A percentile compares a stretch with the other conserved stretches of the same genome.
These are phyloP conservation scores for Danio tinwini DNA, from an alignment of 2,797 vertebrate genomes.

Conservation along the genomic window DNA sequence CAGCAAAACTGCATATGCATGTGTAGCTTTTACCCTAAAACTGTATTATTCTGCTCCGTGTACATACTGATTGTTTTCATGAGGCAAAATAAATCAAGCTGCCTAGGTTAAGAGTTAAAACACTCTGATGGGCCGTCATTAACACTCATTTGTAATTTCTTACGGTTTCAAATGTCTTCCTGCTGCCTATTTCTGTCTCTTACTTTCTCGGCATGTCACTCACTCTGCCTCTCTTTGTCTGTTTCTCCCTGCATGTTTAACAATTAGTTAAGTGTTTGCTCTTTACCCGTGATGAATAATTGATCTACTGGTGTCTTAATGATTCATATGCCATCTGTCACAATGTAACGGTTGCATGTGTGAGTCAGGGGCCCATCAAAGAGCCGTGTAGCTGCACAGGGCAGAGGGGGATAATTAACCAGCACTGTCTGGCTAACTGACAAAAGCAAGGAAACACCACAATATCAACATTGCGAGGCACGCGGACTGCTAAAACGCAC, in stretches of 20 bases:
- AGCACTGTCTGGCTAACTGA: conserved; percentile 17
- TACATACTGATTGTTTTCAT: neutral
- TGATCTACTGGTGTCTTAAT: conserved; percentile 81
- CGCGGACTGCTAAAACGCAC: neutral
- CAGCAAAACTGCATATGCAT: neutral
- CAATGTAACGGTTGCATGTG: conserved; percentile 43
- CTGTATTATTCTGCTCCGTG: neutral
- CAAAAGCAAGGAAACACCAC: neutral
- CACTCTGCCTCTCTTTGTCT: conserved; percentile 33
- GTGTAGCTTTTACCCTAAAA: neutral
- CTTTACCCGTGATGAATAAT: conserved; percentile 85
- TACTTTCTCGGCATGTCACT: neutral
- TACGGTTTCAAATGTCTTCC: conserved; percentile 8
- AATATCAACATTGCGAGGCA: conserved; percentile 3
- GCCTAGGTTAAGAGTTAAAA: neutral
- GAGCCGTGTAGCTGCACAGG: conserved; percentile 31
- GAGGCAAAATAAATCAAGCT: conserved; percentile 3
- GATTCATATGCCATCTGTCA: conserved; percentile 86
- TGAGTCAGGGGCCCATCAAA: conserved; percentile 34
- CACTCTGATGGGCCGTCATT: conserved; percentile 12
- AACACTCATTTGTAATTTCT: conserved; percentile 37
- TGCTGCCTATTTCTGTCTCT: conserved; percentile 10
- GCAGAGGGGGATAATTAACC: conserved; percentile 27
- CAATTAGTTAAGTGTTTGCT: conserved; percentile 77
- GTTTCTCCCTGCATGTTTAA: conserved; percentile 40